A percentile compares a stretch with the other conserved stretches of the same genome.
Conservation (phyloP, 2,797 vertebrate genomes). For the Gadopsis marmoratus region DNA sequence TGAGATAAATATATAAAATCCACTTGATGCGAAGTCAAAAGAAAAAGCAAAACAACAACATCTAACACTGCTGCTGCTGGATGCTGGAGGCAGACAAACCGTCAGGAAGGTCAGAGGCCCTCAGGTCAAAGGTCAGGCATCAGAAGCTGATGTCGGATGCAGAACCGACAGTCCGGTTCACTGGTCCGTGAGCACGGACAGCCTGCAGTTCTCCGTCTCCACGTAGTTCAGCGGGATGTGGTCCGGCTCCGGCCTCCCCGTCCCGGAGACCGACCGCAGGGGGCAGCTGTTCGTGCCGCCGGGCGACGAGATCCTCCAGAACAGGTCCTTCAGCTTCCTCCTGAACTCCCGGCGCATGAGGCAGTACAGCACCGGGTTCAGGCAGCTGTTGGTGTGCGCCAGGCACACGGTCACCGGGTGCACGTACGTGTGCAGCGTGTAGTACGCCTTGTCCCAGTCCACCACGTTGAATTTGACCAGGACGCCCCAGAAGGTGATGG, state of each 20-base stretch:
- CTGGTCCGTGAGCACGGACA: slow-evolving; percentile 67
- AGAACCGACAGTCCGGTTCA: background rate
- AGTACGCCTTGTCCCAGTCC: slow-evolving; percentile 78
- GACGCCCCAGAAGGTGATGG: slow-evolving; percentile 83
- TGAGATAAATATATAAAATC: slow-evolving; percentile 14
- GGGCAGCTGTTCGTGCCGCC: slow-evolving; percentile 66
- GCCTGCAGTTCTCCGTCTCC: slow-evolving; percentile 75
- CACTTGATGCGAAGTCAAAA: background rate
- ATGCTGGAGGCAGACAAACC: too few relatives aligned
- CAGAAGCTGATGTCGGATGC: background rate
- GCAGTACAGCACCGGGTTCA: slow-evolving; percentile 84
- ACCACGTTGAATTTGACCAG: slow-evolving; percentile 81
- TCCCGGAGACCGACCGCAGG: slow-evolving; percentile 75
- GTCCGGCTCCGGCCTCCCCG: slow-evolving; percentile 66
- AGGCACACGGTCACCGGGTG: slow-evolving; percentile 83
- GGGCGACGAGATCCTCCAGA: slow-evolving; percentile 83
- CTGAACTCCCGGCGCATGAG: slow-evolving; percentile 83
- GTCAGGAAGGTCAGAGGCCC: too few relatives aligned
- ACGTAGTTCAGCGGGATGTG: slow-evolving; percentile 78
- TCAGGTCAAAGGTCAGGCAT: too few relatives aligned
- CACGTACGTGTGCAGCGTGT: slow-evolving; percentile 81
- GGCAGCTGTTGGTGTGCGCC: slow-evolving; percentile 83
- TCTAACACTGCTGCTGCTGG: too few relatives aligned
- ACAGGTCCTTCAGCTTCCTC: slow-evolving; percentile 81
- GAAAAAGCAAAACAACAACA: too few relatives aligned